Evolutionary conservation across 2,888 invertebrate genomes (phyloP).

Genomic region (Yponomeuta malinellus): DNA sequence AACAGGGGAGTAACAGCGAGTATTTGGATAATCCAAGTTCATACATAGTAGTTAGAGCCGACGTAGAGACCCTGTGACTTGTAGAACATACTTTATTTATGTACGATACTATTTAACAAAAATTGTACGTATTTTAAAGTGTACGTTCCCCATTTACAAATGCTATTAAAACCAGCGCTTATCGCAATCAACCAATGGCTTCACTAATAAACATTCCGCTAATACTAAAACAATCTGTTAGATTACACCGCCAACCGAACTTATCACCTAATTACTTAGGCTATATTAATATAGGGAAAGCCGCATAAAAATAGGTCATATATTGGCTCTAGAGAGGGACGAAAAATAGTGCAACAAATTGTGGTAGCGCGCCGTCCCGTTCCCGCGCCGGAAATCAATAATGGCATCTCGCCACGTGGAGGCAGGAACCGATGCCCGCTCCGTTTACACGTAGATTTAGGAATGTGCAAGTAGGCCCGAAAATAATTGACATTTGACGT

Average conservation of each 20-base stretch:
- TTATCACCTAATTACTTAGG: slow-evolving; percentile 72
- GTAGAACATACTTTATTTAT: too few species aligned
- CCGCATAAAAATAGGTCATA: slow-evolving; percentile 75
- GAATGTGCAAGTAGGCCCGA: not conserved
- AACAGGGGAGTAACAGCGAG: too few species aligned
- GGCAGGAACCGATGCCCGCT: slow-evolving; percentile 56
- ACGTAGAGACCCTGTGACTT: too few species aligned
- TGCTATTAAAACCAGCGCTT: not conserved
- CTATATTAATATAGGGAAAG: slow-evolving; percentile 72
- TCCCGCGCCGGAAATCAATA: slow-evolving; percentile 74
- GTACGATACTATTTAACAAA: too few species aligned
- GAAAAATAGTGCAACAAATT: slow-evolving; percentile 74
- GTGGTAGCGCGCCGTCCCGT: slow-evolving; percentile 58
- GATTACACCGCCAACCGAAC: slow-evolving; percentile 32
- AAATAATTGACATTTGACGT: not conserved
- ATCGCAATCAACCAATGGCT: not conserved
- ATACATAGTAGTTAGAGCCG: too few species aligned
- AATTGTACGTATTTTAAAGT: too few species aligned
- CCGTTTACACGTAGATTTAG: slow-evolving; percentile 52
- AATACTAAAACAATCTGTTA: not conserved
- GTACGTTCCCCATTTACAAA: too few species aligned
- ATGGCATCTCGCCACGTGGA: slow-evolving; percentile 73
- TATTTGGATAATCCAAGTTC: too few species aligned
- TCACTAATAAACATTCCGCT: not conserved
- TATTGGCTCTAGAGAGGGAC: slow-evolving; percentile 65